These are phyloP conservation scores for Zosterops pallidus DNA, from an alignment of 2,113 vertebrate genomes.

Conservation along the genomic window DNA sequence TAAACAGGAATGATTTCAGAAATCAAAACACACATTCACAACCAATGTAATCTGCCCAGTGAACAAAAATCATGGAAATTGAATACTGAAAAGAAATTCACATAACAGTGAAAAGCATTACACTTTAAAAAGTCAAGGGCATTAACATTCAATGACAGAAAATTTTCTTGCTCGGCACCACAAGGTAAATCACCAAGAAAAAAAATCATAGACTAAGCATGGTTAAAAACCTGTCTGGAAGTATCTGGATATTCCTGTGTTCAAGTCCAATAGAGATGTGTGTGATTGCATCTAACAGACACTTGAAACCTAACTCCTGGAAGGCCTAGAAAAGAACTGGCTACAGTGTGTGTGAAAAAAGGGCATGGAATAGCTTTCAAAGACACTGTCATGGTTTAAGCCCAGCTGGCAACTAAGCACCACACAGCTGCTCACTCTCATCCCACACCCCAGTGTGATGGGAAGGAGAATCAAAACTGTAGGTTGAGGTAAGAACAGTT, in stretches of 20 bases:
- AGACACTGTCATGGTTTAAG: neutral
- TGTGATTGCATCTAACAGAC: neutral
- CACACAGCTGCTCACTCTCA: neutral
- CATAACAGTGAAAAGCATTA: neutral
- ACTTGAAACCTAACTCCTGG: neutral
- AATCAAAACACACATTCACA: neutral
- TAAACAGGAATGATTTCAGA: neutral
- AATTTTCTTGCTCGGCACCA: neutral
- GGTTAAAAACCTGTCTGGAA: neutral
- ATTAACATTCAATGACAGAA: neutral
- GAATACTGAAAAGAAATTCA: neutral
- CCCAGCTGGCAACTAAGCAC: neutral
- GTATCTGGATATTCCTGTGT: neutral
- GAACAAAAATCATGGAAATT: neutral
- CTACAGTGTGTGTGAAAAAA: neutral
- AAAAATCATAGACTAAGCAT: neutral
- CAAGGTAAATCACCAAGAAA: neutral
- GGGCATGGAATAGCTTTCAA: neutral
- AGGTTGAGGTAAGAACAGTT: neutral
- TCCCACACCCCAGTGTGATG: neutral
- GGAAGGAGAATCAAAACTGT: neutral
- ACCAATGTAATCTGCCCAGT: neutral
- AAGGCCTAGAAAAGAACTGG: neutral
- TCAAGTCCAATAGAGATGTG: neutral
- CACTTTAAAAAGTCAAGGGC: neutral